Base-by-base conservation (phyloP, 2,113 vertebrate species). In the Amia ocellicauda region DNA sequence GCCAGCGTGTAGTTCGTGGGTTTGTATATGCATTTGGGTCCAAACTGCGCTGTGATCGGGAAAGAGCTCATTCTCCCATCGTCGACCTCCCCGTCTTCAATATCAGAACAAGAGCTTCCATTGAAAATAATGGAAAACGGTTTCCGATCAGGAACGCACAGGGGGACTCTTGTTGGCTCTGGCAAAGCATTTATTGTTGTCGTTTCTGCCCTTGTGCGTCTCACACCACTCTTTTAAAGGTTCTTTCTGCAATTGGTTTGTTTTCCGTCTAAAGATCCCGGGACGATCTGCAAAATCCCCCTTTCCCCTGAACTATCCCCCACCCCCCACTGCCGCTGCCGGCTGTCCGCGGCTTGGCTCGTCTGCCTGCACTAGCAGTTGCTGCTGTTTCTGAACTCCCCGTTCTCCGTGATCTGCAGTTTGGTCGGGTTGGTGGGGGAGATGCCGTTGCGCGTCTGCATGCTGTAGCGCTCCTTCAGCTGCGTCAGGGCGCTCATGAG, bases 381-480 rank as follows among this genome's bases (percentile, higher is more conserved):
- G 92, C 96, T 97, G 94, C 95, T 97, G 93, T 99, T 99, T 75
- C 95, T 83, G 85, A 99, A 99, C 86, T 99, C 97, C 75, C 97
- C 97, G 80, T 98, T 99, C 79, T 99, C 97, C 1, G 97, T 99
- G 74, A 99, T 99, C 91, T 98, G 96, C 80, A 99, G 94, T 82
- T 98, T 99, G 90, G 93, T 95, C 86, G 97, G 93, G 89, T 98
- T 98, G 89, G 96, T 98, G 81, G 96, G 96, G 69, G 96, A 99
- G 89, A 99, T 93, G 86, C 97, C 96, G 78, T 99, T 99, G 86
- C 95, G 95, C 53, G 90, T 95, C 86, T 97, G 97, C 89, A 96
- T 93, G 93, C 93, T 98, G 92, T 99, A 99, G 86, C 96, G 95
- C 89, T 99, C 97, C 93, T 98, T 99, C 75, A 99, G 93, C 88